Base-by-base conservation (phyloP, 1,140 invertebrate species). In the Penaeus japonicus region DNA sequence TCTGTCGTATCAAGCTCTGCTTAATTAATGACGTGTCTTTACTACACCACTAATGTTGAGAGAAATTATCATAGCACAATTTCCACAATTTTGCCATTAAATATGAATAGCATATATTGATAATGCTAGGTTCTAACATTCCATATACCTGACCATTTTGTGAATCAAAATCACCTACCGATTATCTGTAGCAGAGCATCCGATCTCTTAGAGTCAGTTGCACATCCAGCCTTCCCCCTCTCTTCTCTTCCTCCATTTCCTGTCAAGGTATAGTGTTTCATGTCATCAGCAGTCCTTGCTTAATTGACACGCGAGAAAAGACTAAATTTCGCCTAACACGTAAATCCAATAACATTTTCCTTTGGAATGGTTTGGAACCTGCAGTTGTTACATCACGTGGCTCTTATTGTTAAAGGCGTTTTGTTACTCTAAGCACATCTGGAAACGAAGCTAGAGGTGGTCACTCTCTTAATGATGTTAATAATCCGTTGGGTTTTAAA, bases 271-370 rank as follows among this genome's bases (percentile, higher is more conserved):
- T 47, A 39, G 7, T 24, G n/a, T 32, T 22, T 79, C 24, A 12
- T 79, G 47, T 32, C 77, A n/a, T 32, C 27, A 27, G n/a, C 15
- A 80, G 54, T 27, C 65, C 79, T 17, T 47, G 62, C 12, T 78
- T 78, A 18, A 75, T 80, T 53, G 65, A 54, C n/a, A 80, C 59
- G 54, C 54, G 73, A 24, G 75, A 80, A 4, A 27, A 87, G 73
- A 79, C 54, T 55, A 87, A 7, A 47, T 47, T 47, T 47, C 47
- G 1, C 10, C 15, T 10, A 47, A 10, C 5, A 12, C 15, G 15
- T 47, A 47, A 7, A 47, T 47, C 47, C 47, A 47, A 47, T 47
- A 0, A 47, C 15, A 47, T 47, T 47, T 47, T 47, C 10, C 10
- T 4, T 12, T 47, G 15, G 47, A 47, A 47, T 7, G 47, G 47